Conservation (phyloP, 1,140 invertebrate genomes). For the Eufriesea mexicana region DNA sequence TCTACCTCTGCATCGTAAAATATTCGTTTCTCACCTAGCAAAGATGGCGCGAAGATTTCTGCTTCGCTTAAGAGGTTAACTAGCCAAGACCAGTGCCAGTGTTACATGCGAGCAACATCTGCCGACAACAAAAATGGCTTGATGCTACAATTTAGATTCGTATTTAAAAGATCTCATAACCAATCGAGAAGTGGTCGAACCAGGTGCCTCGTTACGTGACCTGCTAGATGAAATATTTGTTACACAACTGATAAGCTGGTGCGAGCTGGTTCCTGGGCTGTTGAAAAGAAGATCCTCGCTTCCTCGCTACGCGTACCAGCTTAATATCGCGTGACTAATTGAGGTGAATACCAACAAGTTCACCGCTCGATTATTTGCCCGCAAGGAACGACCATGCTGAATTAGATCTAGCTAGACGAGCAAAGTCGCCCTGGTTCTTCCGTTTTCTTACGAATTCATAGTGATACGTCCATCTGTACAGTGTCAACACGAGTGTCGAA, state of each 20-base stretch:
- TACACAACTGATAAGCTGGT: constrained; percentile 10
- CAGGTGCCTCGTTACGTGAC: background rate
- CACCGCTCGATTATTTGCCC: constrained; percentile 7
- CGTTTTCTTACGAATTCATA: background rate
- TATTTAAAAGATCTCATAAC: background rate
- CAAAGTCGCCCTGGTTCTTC: background rate
- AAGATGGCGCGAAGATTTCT: too few species aligned
- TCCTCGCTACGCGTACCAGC: background rate
- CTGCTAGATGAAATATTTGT: background rate
- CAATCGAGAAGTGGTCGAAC: background rate
- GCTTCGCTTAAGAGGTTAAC: too few species aligned
- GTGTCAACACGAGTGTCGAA: too few species aligned
- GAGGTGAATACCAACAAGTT: constrained; percentile 35
- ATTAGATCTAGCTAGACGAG: background rate
- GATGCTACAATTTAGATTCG: background rate
- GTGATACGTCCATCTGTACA: too few species aligned
- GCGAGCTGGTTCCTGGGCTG: background rate
- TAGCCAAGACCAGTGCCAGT: too few species aligned
- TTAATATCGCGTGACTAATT: constrained; percentile 40
- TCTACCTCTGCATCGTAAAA: too few species aligned
- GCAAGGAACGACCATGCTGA: background rate
- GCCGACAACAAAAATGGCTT: background rate
- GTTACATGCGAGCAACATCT: too few species aligned
- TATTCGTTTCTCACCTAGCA: too few species aligned
- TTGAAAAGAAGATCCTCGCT: constrained; percentile 14